These are phyloP conservation scores for Amphipoea lucens DNA, from an alignment of 2,888 invertebrate species.

Conservation along the genomic window DNA sequence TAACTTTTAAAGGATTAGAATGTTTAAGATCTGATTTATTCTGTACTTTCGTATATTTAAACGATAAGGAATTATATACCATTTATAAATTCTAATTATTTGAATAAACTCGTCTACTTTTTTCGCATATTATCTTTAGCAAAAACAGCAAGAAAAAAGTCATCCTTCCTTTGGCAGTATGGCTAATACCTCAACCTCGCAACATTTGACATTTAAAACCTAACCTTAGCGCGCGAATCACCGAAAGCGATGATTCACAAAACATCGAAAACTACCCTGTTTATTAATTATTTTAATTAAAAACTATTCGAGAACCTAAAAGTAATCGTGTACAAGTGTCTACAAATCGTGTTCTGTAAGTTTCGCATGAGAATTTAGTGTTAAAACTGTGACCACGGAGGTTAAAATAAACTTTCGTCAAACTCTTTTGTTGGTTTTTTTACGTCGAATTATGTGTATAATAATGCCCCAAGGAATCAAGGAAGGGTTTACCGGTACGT, in stretches of 20 bases:
- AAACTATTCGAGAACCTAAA: conserved; percentile 17
- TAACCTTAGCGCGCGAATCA: conserved; percentile 67
- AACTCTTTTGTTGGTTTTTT: conserved; percentile 64
- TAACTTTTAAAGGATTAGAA: conserved; percentile 8
- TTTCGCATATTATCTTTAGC: not conserved
- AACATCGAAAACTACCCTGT: conserved; percentile 42
- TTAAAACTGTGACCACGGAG: conserved; percentile 54
- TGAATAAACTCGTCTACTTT: not conserved
- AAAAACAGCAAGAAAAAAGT: not conserved
- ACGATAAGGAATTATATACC: not conserved
- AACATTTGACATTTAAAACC: conserved; percentile 67
- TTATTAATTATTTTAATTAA: conserved; percentile 18
- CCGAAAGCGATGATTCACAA: conserved; percentile 50
- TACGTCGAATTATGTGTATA: conserved; percentile 64
- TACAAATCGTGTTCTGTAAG: conserved; percentile 42
- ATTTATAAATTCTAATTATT: not conserved
- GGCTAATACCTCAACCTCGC: conserved; percentile 42
- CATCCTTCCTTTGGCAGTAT: conserved; percentile 44
- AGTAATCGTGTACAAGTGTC: conserved; percentile 39
- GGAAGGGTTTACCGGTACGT: conserved; percentile 75
- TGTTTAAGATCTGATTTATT: conserved; percentile 28
- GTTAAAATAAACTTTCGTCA: conserved; percentile 47
- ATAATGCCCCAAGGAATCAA: conserved; percentile 59
- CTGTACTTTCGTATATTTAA: not conserved
- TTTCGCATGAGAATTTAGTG: conserved; percentile 70